Percentiles rank a stretch among this genome's conserved stretches.
Evolutionary conservation across 2,797 vertebrate species (phyloP).

Genomic region (Pseudochirops cupreus): DNA sequence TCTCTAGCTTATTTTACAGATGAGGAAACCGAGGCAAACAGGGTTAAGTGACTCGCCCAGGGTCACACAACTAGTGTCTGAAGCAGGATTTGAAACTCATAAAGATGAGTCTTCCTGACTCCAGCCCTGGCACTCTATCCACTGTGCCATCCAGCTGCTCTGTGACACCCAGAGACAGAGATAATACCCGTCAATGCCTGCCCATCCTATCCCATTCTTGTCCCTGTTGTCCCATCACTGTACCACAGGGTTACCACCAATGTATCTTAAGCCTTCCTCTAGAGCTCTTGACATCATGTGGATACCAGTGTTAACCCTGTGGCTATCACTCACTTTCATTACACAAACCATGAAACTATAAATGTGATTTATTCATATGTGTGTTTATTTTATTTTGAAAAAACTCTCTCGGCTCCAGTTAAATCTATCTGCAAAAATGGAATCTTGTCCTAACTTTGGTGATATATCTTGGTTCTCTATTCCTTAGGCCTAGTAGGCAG

Average conservation of each 20-base stretch:
- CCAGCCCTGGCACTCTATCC: too few species aligned
- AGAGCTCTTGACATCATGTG: background rate
- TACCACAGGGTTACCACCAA: background rate
- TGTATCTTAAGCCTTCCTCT: background rate
- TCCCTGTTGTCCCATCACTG: background rate
- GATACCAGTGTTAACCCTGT: background rate
- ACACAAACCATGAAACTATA: background rate
- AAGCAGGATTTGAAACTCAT: background rate
- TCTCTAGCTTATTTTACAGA: background rate
- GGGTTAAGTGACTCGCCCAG: background rate
- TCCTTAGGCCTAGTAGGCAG: background rate
- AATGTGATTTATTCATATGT: background rate
- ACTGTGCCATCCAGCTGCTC: too few species aligned
- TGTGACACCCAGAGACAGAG: too few species aligned
- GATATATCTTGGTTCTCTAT: background rate
- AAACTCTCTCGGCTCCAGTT: background rate
- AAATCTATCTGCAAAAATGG: background rate
- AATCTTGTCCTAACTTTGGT: background rate
- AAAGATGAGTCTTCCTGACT: background rate
- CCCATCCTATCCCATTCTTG: background rate
- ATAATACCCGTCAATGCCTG: background rate
- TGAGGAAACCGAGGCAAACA: background rate
- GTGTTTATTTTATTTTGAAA: background rate
- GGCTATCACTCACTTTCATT: background rate
- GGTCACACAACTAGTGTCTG: background rate